Evolutionary conservation across 2,113 vertebrate species (phyloP).

Genomic region (Orycteropus afer): DNA sequence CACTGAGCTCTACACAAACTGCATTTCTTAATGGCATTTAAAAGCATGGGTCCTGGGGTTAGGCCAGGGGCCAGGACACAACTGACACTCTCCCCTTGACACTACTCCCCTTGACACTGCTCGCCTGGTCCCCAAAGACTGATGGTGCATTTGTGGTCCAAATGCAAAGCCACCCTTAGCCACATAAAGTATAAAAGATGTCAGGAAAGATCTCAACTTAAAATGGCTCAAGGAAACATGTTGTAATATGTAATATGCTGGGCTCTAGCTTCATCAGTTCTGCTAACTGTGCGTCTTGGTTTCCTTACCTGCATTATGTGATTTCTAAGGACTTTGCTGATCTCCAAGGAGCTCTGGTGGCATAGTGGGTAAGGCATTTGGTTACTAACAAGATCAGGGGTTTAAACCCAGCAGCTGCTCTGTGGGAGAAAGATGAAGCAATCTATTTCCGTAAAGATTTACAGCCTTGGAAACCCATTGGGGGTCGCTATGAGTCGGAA

Average conservation of each 20-base stretch:
- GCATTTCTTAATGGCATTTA: conserved; percentile 79
- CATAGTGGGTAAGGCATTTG: too few relatives aligned
- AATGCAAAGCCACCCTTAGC: background rate
- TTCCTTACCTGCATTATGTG: background rate
- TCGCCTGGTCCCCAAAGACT: background rate
- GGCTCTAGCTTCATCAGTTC: background rate
- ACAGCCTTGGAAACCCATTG: too few relatives aligned
- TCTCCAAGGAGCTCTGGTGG: too few relatives aligned
- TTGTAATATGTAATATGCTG: background rate
- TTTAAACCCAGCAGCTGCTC: too few relatives aligned
- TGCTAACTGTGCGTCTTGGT: background rate
- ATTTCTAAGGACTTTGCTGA: background rate
- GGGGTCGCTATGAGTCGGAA: too few relatives aligned
- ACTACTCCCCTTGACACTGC: background rate
- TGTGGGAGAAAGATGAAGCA: too few relatives aligned
- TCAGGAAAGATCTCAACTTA: background rate
- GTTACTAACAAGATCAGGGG: too few relatives aligned
- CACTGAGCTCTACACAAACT: conserved; percentile 69
- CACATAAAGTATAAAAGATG: background rate
- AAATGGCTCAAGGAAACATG: background rate
- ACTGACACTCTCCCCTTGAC: conserved; percentile 9
- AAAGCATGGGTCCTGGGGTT: conserved; percentile 59
- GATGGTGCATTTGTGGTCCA: background rate
- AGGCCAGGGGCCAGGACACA: background rate
- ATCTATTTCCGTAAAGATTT: too few relatives aligned